Base-by-base conservation (phyloP, 1,140 invertebrate genomes). In the Meteorus sp. region DNA sequence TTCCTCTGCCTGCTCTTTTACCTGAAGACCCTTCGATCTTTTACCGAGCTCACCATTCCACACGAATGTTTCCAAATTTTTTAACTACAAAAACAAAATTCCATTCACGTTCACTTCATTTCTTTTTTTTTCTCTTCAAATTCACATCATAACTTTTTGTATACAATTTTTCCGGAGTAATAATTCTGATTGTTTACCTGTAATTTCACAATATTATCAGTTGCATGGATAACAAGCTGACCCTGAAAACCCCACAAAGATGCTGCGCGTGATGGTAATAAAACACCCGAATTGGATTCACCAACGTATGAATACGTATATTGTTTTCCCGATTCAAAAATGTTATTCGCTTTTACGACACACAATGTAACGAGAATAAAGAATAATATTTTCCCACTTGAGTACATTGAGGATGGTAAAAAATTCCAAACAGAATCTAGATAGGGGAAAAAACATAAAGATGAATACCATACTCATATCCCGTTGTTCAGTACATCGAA, bases 241-340 rank as follows among this genome's bases (percentile, higher is more conserved):
- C 76, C 78, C 41, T 67, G 55, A 29, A 81, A 66, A 27, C 70
- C 72, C 76, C 77, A 80, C 17, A 68, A 68, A 8, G 79, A 79
- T 35, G 72, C 67, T 23, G 76, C 72, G 25, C 66, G 67, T 3
- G 71, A 70, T 13, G 77, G 75, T 37, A 75, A 60, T 22, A 77
- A 65, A 29, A 77, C 74, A 3, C 77, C 75, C 15, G 75, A 66
- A 62, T 58, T 77, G 5, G 77, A 71, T 23, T 60, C 59, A n/a
- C 70, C 73, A 65, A 73, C 63, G 35, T 79, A 81, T 41, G 66
- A 70, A 67, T 77, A 81, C 13, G 54, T 47, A 29, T 79, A 79
- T 58, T 71, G 65, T 55, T 75, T 78, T 23, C 73, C 73, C 13
- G 71, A 65, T 20, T 44, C 64, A 61, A 79, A 78, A 51, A 79